Base-by-base conservation (phyloP, 1,140 invertebrate genomes). In the Drosophila erecta region DNA sequence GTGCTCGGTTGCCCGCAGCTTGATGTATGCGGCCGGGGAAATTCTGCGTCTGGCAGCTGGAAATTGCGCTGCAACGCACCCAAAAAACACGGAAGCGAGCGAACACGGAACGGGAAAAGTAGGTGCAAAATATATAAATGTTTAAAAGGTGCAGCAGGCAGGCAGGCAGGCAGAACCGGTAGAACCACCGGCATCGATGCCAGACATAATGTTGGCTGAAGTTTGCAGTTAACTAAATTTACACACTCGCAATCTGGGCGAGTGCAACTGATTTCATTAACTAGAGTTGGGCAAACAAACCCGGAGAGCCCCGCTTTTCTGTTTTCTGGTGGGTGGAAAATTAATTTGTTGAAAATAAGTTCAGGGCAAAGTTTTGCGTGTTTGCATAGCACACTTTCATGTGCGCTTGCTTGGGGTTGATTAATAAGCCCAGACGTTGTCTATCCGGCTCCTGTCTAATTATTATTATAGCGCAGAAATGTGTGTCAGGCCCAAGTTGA, bases 261-360 rank as follows among this genome's bases (percentile, higher is more conserved):
- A 72, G 62, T 57, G 89, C 83, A 87, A 81, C 64, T 90, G 87
- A 90, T 90, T 90, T 90, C 87, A 90, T 90, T 90, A 90, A 90
- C 89, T 89, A 84, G 76, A 89, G 87, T 90, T 90, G 51, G 56
- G 81, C 79, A 79, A 84, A 84, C 65, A 65, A 15, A 22, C 56
- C 40, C 20, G 35, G 3, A 27, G 14, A 27, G 6, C 5, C 22
- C 14, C 14, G 22, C 7, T 35, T 43, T 55, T 74, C 56, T 57
- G 41, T 24, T 60, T 38, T 77, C 40, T 40, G 44, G 50, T 59
- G 75, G 76, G 73, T 87, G 53, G 44, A 72, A 87, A 90, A 90
- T 90, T 90, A 90, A 90, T 90, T 90, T 90, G 87, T 81, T 90
- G 76, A 87, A 87, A 84, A 90, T 77, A 90, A 90, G 83, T 90